Base-by-base conservation (phyloP, 1,140 invertebrate genomes). In the Tetraneura akinire region DNA sequence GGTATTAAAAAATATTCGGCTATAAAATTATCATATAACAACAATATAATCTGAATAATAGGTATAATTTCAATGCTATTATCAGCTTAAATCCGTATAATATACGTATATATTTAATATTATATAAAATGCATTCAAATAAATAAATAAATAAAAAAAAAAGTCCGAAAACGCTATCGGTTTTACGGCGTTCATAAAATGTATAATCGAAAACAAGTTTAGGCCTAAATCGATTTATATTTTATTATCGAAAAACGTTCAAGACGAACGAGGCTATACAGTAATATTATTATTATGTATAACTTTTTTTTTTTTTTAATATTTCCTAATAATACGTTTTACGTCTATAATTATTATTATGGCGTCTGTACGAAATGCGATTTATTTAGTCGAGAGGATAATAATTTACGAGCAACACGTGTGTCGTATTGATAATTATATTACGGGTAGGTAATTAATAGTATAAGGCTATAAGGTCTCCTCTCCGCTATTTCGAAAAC, bases 71-170 rank as follows among this genome's bases (percentile, higher is more conserved):
- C 11, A 16, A 37, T 6, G 2, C 32, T 13, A 21, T 37, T 37
- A 37, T 37, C 32, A 37, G 3, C 32, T 4, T 37, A 37, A n/a
- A 37, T 37, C 8, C 3, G 32, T 37, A 37, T 37, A 37, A 37
- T 37, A 37, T 4, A 37, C n/a, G 32, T 37, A 37, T n/a, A n/a
- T n/a, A n/a, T n/a, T n/a, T n/a, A n/a, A n/a, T n/a, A n/a, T n/a
- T n/a, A n/a, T n/a, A 64, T n/a, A 5, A 64, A 64, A 37, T n/a
- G 18, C 13, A 64, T n/a, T n/a, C n/a, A n/a, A n/a, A n/a, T n/a
- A n/a, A n/a, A n/a, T n/a, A n/a, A n/a, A 64, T 42, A 64, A 64
- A 64, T n/a, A 64, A 26, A 64, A 64, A 14, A 64, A 64, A 14
- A 37, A 5, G 13, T 18, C 9, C 62, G 32, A 37, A 32, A 21